Evolutionary conservation across 2,797 vertebrate genomes (phyloP).

Genomic region (Pygocentrus nattereri): DNA sequence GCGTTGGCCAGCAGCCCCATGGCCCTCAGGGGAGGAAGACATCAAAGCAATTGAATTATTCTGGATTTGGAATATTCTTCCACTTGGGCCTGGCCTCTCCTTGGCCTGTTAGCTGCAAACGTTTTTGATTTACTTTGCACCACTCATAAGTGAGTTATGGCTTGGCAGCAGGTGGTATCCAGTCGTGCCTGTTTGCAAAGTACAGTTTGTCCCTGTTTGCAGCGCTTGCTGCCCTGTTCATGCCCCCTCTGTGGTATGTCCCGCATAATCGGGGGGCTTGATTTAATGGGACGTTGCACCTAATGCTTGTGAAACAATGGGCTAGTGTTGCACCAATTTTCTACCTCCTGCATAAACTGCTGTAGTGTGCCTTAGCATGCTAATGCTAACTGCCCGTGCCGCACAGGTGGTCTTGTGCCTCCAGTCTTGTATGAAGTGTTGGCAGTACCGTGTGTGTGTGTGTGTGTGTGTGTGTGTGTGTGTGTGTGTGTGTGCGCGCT

Average conservation of each 20-base stretch:
- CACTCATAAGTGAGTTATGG: slow-evolving; percentile 9
- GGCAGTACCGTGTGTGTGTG: not conserved
- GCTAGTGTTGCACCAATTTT: not conserved
- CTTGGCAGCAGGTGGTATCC: slow-evolving; percentile 24
- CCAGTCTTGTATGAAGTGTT: not conserved
- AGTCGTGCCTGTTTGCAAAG: not conserved
- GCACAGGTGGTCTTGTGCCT: not conserved
- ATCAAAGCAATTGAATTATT: slow-evolving; percentile 46
- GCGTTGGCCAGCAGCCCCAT: slow-evolving; percentile 23
- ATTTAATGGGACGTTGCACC: slow-evolving; percentile 11
- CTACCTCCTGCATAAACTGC: not conserved
- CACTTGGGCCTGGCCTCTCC: slow-evolving; percentile 2
- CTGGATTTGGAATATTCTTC: slow-evolving; percentile 40
- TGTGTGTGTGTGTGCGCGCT: not conserved
- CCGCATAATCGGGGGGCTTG: not conserved
- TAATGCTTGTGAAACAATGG: not conserved
- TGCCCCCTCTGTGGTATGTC: not conserved
- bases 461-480: not conserved
- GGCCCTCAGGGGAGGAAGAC: slow-evolving; percentile 21
- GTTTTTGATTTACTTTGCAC: slow-evolving; percentile 26
- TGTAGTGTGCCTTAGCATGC: slow-evolving; percentile 4
- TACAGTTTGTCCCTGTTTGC: not conserved
- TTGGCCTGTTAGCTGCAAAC: not conserved
- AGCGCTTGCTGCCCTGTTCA: not conserved
- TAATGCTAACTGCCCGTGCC: not conserved